Evolutionary conservation across 2,888 invertebrate species (phyloP).

Genomic region (Thymelicus acteon): DNA sequence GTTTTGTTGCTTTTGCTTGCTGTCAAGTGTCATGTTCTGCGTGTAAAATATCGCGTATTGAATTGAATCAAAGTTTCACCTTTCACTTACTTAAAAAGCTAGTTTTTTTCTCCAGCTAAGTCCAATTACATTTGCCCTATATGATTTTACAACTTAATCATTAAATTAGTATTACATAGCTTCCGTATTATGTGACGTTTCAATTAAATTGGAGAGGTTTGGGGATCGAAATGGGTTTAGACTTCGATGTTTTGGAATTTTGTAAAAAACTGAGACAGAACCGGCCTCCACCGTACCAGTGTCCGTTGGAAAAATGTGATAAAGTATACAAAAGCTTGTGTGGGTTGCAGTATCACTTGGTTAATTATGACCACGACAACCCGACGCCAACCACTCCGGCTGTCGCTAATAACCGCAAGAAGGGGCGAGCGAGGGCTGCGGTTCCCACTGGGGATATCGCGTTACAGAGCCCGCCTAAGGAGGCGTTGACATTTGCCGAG

Average conservation of each 20-base stretch:
- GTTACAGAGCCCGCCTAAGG: conserved; percentile 83
- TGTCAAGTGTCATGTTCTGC: conserved; percentile 14
- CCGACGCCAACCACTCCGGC: conserved; percentile 87
- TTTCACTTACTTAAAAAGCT: conserved; percentile 48
- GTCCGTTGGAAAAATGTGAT: conserved; percentile 93
- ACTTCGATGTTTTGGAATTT: conserved; percentile 94
- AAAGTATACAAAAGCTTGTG: conserved; percentile 94
- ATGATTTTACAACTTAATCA: background rate
- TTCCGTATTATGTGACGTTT: conserved; percentile 16
- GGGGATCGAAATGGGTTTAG: conserved; percentile 87
- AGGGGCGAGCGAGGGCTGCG: conserved; percentile 84
- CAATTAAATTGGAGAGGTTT: conserved; percentile 17
- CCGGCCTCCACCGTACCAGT: conserved; percentile 93
- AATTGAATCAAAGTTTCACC: conserved; percentile 40
- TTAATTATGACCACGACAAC: conserved; percentile 93
- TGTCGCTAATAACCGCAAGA: conserved; percentile 86
- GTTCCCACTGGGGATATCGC: conserved; percentile 85
- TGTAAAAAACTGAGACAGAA: conserved; percentile 92
- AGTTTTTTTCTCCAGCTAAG: conserved; percentile 35
- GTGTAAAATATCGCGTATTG: conserved; percentile 18
- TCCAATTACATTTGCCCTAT: conserved; percentile 4
- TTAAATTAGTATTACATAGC: conserved; percentile 1
- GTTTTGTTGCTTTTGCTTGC: too few species aligned
- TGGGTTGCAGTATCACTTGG: conserved; percentile 94
- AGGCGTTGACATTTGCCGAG: conserved; percentile 92